Conservation (phyloP, 2,113 vertebrate genomes). For the Trematomus loennbergii region DNA sequence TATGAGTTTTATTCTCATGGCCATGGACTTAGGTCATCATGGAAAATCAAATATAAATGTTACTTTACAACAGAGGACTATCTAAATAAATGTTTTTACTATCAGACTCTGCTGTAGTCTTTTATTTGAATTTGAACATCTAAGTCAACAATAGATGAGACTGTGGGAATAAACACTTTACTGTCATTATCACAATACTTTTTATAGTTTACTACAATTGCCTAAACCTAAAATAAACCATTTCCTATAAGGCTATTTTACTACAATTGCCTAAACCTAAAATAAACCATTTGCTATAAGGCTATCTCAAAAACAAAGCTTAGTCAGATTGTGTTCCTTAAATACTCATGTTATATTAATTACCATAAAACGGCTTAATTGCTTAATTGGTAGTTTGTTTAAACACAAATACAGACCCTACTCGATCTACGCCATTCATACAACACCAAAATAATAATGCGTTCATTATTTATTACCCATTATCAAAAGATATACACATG, state of each 20-base stretch:
- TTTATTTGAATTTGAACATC: background rate
- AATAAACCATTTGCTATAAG: background rate
- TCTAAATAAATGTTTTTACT: background rate
- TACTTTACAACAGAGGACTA: too few relatives aligned
- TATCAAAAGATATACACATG: background rate
- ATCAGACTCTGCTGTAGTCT: background rate
- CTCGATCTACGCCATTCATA: background rate
- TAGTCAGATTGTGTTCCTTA: background rate
- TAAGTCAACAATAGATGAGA: background rate
- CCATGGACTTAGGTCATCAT: background rate
- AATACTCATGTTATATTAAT: background rate
- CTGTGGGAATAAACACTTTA: background rate
- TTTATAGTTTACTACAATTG: background rate
- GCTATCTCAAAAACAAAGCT: background rate
- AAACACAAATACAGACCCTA: too few relatives aligned
- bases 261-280: background rate
- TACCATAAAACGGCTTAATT: background rate
- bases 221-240: background rate
- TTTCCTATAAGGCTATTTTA: too few relatives aligned
- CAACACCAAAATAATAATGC: background rate
- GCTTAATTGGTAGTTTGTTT: background rate
- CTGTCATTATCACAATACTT: background rate
- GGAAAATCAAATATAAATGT: background rate
- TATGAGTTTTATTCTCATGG: background rate
- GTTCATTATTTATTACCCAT: background rate